Evolutionary conservation across 1,140 invertebrate genomes (phyloP).

Genomic region (Aphelenchoides besseyi): DNA sequence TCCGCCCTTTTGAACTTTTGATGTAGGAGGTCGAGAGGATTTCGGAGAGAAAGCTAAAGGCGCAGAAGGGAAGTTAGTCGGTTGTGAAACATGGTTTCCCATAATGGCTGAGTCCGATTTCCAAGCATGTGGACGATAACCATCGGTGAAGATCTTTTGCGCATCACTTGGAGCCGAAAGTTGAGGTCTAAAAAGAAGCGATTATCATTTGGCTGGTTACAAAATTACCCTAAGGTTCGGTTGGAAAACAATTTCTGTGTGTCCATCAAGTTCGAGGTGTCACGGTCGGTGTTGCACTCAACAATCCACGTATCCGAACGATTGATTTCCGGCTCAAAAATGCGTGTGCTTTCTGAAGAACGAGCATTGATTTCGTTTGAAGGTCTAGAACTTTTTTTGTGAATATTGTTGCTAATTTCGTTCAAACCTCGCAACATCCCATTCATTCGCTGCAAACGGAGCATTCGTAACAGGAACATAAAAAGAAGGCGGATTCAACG

Average conservation of each 20-base stretch:
- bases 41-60: no score
- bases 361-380: conserved; percentile 6
- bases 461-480: background rate
- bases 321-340: background rate
- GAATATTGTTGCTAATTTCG: no score
- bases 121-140: background rate
- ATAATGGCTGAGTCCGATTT: no score
- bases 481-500: no score
- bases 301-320: conserved; percentile 3
- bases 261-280: background rate
- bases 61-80: no score
- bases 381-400: no score
- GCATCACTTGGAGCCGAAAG: background rate
- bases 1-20: no score
- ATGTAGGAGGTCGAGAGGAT: no score
- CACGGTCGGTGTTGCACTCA: background rate
- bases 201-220: background rate
- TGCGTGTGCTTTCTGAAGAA: background rate
- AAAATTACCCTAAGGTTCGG: background rate
- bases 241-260: background rate
- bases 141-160: background rate
- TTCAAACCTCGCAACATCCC: conserved; percentile 2
- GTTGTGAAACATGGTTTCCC: no score
- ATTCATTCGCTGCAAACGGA: background rate
- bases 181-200: background rate